These are phyloP conservation scores for Dysdera silvatica DNA, from an alignment of 1,140 invertebrate species.

Conservation along the genomic window DNA sequence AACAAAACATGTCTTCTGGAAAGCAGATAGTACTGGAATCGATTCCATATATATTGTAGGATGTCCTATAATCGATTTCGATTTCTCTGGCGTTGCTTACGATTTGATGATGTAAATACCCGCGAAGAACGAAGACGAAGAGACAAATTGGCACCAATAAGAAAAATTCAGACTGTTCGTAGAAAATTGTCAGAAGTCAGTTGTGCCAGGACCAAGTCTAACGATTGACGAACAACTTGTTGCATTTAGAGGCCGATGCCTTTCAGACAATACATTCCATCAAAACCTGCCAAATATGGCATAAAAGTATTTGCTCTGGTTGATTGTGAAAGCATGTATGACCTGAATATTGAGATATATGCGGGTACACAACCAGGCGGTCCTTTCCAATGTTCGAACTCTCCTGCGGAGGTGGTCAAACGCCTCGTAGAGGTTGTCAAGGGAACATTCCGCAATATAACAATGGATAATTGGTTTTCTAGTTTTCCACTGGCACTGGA, in stretches of 20 bases:
- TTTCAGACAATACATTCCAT: slow-evolving; percentile 48
- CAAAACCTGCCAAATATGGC: slow-evolving; percentile 48
- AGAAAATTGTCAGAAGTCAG: slow-evolving; percentile 18
- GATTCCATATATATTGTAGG: neutral
- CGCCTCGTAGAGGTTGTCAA: too few relatives aligned
- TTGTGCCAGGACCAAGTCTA: slow-evolving; percentile 6
- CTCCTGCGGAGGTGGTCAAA: slow-evolving; percentile 5
- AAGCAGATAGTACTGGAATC: neutral
- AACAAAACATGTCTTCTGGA: slow-evolving; percentile 1
- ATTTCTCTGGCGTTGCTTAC: slow-evolving; percentile 2
- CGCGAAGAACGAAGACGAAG: neutral
- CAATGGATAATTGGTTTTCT: too few relatives aligned
- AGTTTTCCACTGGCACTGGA: too few relatives aligned
- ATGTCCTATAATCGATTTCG: slow-evolving; percentile 8
- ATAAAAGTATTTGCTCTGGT: slow-evolving; percentile 39
- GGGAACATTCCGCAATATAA: too few relatives aligned
- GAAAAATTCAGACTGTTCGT: slow-evolving; percentile 27
- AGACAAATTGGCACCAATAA: slow-evolving; percentile 26
- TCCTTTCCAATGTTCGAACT: slow-evolving; percentile 5
- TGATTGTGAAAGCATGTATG: slow-evolving; percentile 23
- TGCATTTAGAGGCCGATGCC: slow-evolving; percentile 46
- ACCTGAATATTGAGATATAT: slow-evolving; percentile 27
- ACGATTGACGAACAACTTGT: slow-evolving; percentile 47
- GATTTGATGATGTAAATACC: slow-evolving; percentile 8
- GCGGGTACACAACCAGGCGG: slow-evolving; percentile 25